These are phyloP conservation scores for Ancistrus triradiatus DNA, from an alignment of 2,113 vertebrate genomes.

Conservation along the genomic window DNA sequence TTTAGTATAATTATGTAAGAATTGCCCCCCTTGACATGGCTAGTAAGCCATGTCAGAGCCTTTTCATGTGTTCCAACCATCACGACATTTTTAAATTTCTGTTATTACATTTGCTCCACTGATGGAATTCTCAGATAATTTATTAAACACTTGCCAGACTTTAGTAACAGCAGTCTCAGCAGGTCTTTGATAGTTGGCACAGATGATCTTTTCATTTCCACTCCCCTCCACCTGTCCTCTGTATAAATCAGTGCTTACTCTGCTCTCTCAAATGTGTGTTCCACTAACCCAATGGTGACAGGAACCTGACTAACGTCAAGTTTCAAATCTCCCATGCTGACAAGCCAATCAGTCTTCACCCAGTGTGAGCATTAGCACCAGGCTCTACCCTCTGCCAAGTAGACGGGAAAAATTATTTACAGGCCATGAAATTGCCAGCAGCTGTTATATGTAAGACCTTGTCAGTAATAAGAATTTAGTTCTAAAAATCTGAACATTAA, in stretches of 20 bases:
- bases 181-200: conserved; percentile 38
- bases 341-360: conserved; percentile 67
- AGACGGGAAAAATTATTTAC: conserved; percentile 39
- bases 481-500: no score
- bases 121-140: background rate
- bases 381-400: conserved; percentile 58
- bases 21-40: no score
- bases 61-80: no score
- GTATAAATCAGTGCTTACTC: conserved; percentile 33
- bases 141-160: conserved; percentile 11
- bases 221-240: conserved; percentile 28
- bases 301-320: conserved; percentile 59
- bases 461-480: conserved; percentile 8
- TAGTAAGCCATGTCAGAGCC: no score
- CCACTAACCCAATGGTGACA: conserved; percentile 58
- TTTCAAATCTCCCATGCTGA: conserved; percentile 60
- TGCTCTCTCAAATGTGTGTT: conserved; percentile 50
- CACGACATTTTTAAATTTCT: no score
- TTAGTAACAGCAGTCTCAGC: conserved; percentile 41
- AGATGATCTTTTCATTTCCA: conserved; percentile 50
- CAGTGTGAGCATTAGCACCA: conserved; percentile 54
- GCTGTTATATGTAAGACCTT: conserved; percentile 29
- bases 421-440: conserved; percentile 40
- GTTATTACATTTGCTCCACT: background rate
- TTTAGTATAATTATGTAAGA: no score